Conservation (phyloP, 2,113 vertebrate species). For the Pleuronectes platessa region DNA sequence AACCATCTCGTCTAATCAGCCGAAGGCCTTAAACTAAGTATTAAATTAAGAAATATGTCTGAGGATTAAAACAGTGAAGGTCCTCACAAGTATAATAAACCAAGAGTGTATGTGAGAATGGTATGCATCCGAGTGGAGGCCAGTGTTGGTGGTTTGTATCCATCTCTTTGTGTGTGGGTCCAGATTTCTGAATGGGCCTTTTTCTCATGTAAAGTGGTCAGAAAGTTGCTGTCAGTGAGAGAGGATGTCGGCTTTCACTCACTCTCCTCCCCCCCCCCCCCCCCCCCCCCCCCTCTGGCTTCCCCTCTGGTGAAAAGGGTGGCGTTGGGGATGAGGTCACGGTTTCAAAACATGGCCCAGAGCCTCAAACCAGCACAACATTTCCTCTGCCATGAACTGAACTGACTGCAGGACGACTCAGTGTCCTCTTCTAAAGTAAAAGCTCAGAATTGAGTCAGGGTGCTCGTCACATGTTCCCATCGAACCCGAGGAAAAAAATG, state of each 20-base stretch:
- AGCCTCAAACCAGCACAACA: slow-evolving; percentile 49
- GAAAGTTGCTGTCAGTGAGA: slow-evolving; percentile 46
- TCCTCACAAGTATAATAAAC: background rate
- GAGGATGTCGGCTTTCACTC: slow-evolving; percentile 47
- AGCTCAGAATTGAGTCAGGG: background rate
- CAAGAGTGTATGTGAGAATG: background rate
- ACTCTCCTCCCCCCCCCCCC: slow-evolving; percentile 20
- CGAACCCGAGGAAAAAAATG: slow-evolving; percentile 16
- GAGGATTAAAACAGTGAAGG: background rate
- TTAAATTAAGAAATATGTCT: background rate
- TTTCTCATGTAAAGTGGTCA: slow-evolving; percentile 60
- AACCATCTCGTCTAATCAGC: background rate
- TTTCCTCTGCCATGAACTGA: slow-evolving; percentile 53
- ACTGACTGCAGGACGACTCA: slow-evolving; percentile 6
- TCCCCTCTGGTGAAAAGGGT: slow-evolving; percentile 54
- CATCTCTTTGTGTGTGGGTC: slow-evolving; percentile 13
- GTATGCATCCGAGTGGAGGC: background rate
- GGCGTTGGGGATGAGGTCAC: slow-evolving; percentile 75
- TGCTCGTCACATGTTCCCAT: slow-evolving; percentile 44
- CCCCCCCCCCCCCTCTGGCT: slow-evolving; percentile 24
- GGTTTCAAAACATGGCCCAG: slow-evolving; percentile 69
- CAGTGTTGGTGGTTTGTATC: slow-evolving; percentile 17
- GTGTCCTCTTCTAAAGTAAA: background rate
- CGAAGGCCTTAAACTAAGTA: background rate
- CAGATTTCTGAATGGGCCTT: slow-evolving; percentile 50